Conservation (phyloP, 1,140 invertebrate species). For the Penaeus indicus region DNA sequence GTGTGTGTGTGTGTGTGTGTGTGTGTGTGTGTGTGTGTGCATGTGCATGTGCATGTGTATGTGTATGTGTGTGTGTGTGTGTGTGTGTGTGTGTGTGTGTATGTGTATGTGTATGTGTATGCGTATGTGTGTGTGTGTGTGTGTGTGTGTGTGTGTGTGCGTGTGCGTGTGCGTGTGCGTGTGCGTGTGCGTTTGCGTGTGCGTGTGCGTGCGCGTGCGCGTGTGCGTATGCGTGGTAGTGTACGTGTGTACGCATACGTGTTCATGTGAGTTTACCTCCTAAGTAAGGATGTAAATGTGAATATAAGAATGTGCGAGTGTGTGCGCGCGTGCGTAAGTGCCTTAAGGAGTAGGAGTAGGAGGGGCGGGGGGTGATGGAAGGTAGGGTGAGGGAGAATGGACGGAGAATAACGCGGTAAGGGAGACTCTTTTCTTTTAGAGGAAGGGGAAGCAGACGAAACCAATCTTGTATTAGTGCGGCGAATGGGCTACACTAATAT, state of each 20-base stretch:
- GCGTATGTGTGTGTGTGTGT: slow-evolving; percentile 1
- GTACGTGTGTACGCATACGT: neutral
- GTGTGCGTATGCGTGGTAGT: neutral
- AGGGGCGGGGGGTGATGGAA: no score
- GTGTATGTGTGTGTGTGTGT: neutral
- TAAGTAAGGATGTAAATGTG: neutral
- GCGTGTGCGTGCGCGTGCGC: neutral
- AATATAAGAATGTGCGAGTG: slow-evolving; percentile 33
- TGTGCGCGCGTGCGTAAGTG: slow-evolving; percentile 25
- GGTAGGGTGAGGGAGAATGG: no score
- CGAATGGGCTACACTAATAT: no score
- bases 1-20: neutral
- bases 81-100: neutral
- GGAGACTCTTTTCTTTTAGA: no score
- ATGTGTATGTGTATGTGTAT: neutral
- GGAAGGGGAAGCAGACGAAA: no score
- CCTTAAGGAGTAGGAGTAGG: no score
- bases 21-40: neutral
- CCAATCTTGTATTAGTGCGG: no score
- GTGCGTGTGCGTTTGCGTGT: no score
- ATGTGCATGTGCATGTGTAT: neutral
- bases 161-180: neutral
- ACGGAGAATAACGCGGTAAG: no score
- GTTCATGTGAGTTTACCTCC: no score
- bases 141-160: neutral